Evolutionary conservation across 2,113 vertebrate genomes (phyloP).

Genomic region (Python bivittatus): DNA sequence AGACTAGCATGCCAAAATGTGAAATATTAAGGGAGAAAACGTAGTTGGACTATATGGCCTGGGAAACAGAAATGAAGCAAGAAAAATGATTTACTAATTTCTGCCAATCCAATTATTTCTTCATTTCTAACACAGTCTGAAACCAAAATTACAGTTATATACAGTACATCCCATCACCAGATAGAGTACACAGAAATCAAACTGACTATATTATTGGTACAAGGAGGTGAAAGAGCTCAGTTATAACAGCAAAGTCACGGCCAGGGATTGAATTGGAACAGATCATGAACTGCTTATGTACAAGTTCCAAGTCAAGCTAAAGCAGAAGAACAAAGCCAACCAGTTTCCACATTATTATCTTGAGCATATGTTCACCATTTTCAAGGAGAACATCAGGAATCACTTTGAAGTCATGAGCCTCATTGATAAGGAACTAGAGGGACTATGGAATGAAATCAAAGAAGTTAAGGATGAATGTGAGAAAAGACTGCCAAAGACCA

Average conservation of each 20-base stretch:
- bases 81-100: not conserved
- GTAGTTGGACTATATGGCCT: too few relatives aligned
- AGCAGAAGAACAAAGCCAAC: not conserved
- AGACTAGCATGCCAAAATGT: too few relatives aligned
- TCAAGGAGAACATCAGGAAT: not conserved
- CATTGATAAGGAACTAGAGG: not conserved
- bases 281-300: not conserved
- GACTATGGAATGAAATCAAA: not conserved
- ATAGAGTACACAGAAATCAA: not conserved
- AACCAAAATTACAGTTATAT: not conserved
- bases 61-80: too few relatives aligned
- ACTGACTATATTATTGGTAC: not conserved
- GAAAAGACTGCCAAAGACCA: not conserved
- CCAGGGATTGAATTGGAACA: not conserved
- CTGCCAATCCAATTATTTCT: not conserved
- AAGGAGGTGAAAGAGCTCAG: not conserved
- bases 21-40: too few relatives aligned
- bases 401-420: not conserved
- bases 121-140: not conserved
- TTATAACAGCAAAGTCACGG: not conserved
- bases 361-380: not conserved
- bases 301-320: not conserved
- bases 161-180: not conserved
- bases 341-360: not conserved
- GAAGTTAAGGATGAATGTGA: not conserved